Conservation (phyloP, 2,888 invertebrate genomes). For the Trissonchulus latispiculum region DNA sequence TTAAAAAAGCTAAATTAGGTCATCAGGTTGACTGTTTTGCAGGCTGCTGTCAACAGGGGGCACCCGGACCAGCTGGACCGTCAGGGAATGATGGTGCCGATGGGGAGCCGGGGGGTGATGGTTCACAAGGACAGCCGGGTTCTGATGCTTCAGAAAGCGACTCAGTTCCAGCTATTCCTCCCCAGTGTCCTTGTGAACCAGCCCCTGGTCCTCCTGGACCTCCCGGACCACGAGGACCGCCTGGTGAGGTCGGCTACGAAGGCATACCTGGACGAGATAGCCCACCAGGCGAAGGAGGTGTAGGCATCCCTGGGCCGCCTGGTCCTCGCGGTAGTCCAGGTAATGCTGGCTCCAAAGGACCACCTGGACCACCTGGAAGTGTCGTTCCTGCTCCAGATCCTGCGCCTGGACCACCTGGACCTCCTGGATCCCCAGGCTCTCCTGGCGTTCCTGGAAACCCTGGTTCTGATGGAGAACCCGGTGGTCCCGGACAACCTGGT, state of each 20-base stretch:
- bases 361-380: no score
- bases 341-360: no score
- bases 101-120: slow-evolving; percentile 3
- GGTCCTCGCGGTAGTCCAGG: slow-evolving; percentile 7
- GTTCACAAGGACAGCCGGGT: neutral
- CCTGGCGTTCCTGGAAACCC: neutral
- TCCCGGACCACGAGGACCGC: no score
- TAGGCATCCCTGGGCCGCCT: no score
- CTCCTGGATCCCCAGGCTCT: no score
- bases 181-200: slow-evolving; percentile 1
- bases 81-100: neutral
- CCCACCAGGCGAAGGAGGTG: no score
- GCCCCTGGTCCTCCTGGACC: neutral
- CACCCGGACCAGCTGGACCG: slow-evolving; percentile 10
- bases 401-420: slow-evolving; percentile 9
- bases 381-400: no score
- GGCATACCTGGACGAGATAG: slow-evolving; percentile 7
- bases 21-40: no score
- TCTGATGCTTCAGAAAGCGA: neutral
- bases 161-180: neutral
- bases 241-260: no score
- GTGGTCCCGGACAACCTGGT: no score
- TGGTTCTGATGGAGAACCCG: no score
- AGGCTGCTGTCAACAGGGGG: slow-evolving; percentile 11
- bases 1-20: no score